Evolutionary conservation across 1,140 invertebrate species (phyloP), one percentile per base, ranked within the genome.

Genomic region (Goniozus legneri): DNA sequence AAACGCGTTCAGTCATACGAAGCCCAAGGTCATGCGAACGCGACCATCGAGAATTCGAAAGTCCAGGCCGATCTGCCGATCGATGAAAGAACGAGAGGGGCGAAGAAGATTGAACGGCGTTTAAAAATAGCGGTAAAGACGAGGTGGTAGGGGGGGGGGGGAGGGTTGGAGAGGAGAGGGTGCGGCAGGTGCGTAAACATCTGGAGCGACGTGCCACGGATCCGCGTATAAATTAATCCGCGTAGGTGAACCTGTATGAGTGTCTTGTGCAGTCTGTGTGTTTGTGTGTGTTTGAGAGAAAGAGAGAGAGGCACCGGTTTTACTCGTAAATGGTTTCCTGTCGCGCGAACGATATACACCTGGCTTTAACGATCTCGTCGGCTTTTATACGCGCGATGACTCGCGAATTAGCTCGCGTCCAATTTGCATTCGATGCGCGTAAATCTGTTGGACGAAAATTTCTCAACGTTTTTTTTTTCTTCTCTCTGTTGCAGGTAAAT

Each of bases 401-500:
- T 4, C 14, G 27, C 24, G 18, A 20, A 38, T 20, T 24, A 22
- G 15, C 34, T 10, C 22, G 27, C 36, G 31, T 27, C 36, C 44
- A 37, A 18, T 38, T 33, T 35, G 33, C 44, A 48, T 46, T 43
- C 19, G 14, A 38, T 2, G 40, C 20, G 24, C 37, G 16, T 24
- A 38, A 44, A 42, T 56, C 53, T 56, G 50, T 40, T 34, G 22
- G 37, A 44, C 42, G 27, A 47, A 54, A n/a, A 54, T 51, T 50
- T 33, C 19, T 22, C 48, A 31, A 52, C 33, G 33, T 53, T 52
- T 55, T 42, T 47, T 47, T 34, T 43, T 36, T 43, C 44, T 20
- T 31, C 34, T 21, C 44, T 50, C 52, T 60, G 57, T 62, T 62
- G 44, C 51, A 60, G 59, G 58, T 62, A 62, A 62, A 62, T 62